A percentile compares a stretch with the other conserved stretches of the same genome.
phyloP scores from a whole-genome alignment of 2,888 invertebrate species.

The Acleris literana region DNA sequence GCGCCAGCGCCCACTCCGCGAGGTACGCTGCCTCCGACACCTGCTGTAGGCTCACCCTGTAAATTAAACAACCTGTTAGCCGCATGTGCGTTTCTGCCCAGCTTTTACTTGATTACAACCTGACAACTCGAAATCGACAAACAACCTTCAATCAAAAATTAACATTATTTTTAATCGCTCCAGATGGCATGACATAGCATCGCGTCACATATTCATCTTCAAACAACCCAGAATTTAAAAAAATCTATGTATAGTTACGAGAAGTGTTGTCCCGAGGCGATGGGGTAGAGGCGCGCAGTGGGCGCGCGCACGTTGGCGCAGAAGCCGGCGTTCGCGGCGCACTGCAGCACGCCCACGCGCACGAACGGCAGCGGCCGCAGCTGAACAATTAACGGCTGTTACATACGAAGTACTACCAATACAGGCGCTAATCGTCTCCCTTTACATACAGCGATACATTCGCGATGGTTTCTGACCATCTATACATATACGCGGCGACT shows the following conservation, averaged over 20 bases:
- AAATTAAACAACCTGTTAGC: conserved; percentile 6
- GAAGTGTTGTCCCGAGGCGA: conserved; percentile 56
- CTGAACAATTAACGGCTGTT: conserved; percentile 44
- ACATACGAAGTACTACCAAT: no score
- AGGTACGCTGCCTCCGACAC: conserved; percentile 67
- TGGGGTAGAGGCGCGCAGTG: conserved; percentile 63
- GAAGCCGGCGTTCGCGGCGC: conserved; percentile 51
- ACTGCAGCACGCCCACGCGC: conserved; percentile 62
- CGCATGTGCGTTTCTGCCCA: no score
- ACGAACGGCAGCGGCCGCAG: conserved; percentile 62
- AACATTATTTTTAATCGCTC: no score
- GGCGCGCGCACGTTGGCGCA: conserved; percentile 67
- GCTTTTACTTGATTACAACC: no score
- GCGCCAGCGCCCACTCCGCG: conserved; percentile 68
- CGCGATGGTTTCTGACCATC: no score
- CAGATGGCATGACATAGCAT: no score
- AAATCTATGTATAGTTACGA: conserved; percentile 50
- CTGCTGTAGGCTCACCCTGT: conserved; percentile 65
- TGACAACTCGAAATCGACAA: not conserved
- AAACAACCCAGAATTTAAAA: no score
- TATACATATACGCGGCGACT: no score
- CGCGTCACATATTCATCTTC: no score
- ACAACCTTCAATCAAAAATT: no score
- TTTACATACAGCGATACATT: no score
- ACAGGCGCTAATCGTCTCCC: no score